phyloP scores from a whole-genome alignment of 2,113 vertebrate species.

The Poeciliopsis occidentalis region DNA sequence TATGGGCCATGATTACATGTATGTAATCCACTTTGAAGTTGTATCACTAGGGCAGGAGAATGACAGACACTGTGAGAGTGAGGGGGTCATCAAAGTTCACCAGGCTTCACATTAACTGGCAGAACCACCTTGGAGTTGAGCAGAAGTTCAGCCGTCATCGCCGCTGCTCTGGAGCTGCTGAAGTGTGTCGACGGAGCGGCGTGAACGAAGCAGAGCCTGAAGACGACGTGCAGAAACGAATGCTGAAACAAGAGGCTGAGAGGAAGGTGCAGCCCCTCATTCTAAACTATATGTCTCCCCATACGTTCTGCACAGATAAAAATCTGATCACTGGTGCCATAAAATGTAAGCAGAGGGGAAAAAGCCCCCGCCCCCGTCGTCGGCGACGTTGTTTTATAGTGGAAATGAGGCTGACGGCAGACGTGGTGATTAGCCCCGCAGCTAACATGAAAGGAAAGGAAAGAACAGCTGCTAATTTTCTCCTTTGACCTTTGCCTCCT shows the following conservation, averaged over 20 bases:
- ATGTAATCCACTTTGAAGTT: neutral
- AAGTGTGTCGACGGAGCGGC: conserved; percentile 56
- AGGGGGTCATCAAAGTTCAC: conserved; percentile 46
- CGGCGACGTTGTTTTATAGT: conserved; percentile 78
- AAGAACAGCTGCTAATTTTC: conserved; percentile 79
- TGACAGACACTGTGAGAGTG: conserved; percentile 20
- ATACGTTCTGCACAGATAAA: conserved; percentile 22
- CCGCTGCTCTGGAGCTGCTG: conserved; percentile 16
- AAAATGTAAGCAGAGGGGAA: conserved; percentile 61
- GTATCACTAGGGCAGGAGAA: conserved; percentile 12
- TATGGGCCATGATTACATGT: neutral
- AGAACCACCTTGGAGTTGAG: conserved; percentile 20
- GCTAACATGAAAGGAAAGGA: conserved; percentile 78
- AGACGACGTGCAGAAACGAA: conserved; percentile 8
- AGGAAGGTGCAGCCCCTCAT: neutral
- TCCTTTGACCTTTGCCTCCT: conserved; percentile 78
- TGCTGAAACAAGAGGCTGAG: neutral
- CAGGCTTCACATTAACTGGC: conserved; percentile 22
- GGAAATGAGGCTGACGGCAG: conserved; percentile 76
- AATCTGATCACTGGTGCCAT: conserved; percentile 41
- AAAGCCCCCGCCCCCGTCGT: conserved; percentile 56
- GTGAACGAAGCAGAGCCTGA: conserved; percentile 39
- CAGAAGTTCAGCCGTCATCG: conserved; percentile 17
- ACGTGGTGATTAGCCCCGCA: conserved; percentile 73
- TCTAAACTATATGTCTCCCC: neutral